phyloP scores from a whole-genome alignment of 2,888 invertebrate genomes.

The Drosophila falleni region DNA sequence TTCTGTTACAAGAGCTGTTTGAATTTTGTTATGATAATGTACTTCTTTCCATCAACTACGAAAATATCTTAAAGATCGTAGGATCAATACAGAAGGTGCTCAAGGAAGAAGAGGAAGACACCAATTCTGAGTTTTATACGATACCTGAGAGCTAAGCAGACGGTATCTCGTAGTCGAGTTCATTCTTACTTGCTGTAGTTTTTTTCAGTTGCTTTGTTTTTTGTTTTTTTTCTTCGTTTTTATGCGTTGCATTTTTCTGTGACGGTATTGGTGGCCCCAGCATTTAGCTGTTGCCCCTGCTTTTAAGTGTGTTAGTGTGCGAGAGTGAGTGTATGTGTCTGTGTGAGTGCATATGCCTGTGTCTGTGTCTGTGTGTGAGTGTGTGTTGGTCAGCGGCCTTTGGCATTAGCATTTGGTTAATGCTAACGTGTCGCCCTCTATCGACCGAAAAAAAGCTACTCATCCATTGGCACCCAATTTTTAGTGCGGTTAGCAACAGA shows the following conservation, averaged over 20 bases:
- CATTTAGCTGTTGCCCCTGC: slow-evolving; percentile 48
- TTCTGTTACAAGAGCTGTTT: no score
- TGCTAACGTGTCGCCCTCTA: slow-evolving; percentile 65
- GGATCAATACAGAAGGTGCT: no score
- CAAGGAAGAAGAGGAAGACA: background rate
- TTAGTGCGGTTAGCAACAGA: slow-evolving; percentile 76
- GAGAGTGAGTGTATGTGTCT: background rate
- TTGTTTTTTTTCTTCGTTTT: slow-evolving; percentile 42
- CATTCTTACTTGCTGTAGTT: background rate
- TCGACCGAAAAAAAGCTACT: slow-evolving; percentile 50
- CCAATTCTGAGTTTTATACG: background rate
- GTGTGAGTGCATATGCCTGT: background rate
- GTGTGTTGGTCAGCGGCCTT: slow-evolving; percentile 59
- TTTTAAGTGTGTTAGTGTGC: background rate
- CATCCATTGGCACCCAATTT: slow-evolving; percentile 47
- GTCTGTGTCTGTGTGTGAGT: slow-evolving; percentile 4
- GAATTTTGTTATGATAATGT: no score
- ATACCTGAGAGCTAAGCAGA: background rate
- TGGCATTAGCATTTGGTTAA: slow-evolving; percentile 79
- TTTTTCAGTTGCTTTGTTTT: slow-evolving; percentile 26
- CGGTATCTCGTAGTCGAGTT: background rate
- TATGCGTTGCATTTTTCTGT: slow-evolving; percentile 46
- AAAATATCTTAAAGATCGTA: no score
- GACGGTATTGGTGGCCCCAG: slow-evolving; percentile 65
- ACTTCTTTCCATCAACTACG: no score